A percentile compares a stretch with the other conserved stretches of the same genome.
These are phyloP conservation scores for Jacana jacana DNA, from an alignment of 2,113 vertebrate species.

Conservation along the genomic window DNA sequence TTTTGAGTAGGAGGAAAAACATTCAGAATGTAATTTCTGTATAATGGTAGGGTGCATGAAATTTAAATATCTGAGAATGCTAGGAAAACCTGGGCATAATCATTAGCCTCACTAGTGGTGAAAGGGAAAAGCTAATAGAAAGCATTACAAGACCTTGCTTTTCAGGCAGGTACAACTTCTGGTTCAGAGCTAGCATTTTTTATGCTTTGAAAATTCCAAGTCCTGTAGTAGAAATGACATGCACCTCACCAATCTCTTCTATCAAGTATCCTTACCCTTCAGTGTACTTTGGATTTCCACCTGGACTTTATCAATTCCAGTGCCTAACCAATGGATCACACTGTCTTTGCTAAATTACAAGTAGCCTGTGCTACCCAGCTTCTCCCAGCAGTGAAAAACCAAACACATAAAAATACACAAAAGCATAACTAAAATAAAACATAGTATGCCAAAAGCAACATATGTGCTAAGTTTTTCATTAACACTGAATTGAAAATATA, in stretches of 20 bases:
- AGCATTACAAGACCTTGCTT: not conserved
- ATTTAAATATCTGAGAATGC: not conserved
- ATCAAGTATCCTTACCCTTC: not conserved
- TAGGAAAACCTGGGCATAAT: not conserved
- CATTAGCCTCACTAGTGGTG: not conserved
- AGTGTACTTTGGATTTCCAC: not conserved
- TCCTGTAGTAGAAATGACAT: not conserved
- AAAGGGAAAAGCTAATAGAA: not conserved
- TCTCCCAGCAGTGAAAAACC: not conserved
- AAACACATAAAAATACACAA: not conserved
- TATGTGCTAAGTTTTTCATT: not conserved
- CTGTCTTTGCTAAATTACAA: not conserved
- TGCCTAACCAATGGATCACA: not conserved
- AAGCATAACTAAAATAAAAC: not conserved
- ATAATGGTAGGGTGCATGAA: not conserved
- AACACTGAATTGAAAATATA: slow-evolving; percentile 1
- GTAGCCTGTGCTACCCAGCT: not conserved
- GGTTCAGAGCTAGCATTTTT: not conserved
- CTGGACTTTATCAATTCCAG: not conserved
- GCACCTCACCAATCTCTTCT: not conserved
- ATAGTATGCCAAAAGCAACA: not conserved
- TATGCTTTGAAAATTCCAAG: not conserved
- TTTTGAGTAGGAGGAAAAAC: not conserved
- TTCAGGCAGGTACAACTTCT: not conserved
- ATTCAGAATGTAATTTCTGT: not conserved